Percentiles rank a stretch among this genome's conserved stretches.
phyloP scores from a whole-genome alignment of 2,113 vertebrate species.

The Rhipidura dahli region DNA sequence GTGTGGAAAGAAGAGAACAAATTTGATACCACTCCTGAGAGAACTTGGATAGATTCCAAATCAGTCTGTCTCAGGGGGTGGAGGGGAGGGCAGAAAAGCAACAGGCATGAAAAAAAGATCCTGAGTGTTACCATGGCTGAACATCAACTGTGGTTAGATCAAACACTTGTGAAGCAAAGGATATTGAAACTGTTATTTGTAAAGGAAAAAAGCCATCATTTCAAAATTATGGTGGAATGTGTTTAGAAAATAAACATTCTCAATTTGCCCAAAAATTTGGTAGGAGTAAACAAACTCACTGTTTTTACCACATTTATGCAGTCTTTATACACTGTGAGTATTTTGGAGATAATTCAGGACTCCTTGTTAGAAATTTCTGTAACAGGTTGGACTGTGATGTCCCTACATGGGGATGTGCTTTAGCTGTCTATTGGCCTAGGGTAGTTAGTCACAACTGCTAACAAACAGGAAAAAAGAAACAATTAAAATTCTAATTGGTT shows the following conservation, averaged over 20 bases:
- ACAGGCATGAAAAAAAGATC: slow-evolving; percentile 19
- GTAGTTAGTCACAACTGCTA: slow-evolving; percentile 36
- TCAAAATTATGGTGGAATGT: neutral
- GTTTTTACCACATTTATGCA: neutral
- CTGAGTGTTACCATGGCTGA: slow-evolving; percentile 25
- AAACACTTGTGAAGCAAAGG: slow-evolving; percentile 37
- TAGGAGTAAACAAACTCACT: slow-evolving; percentile 17
- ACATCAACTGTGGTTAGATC: slow-evolving; percentile 48
- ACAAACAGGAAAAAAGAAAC: slow-evolving; percentile 40
- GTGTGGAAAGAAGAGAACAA: slow-evolving; percentile 13
- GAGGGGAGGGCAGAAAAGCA: neutral
- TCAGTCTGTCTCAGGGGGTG: neutral
- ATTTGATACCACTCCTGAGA: slow-evolving; percentile 16
- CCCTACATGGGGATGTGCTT: neutral
- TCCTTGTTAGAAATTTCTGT: neutral
- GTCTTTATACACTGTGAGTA: neutral
- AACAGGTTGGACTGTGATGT: neutral
- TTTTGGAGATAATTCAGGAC: neutral
- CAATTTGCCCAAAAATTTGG: slow-evolving; percentile 13
- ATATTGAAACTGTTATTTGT: slow-evolving; percentile 17
- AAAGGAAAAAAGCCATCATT: slow-evolving; percentile 19
- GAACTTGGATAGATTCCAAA: slow-evolving; percentile 34
- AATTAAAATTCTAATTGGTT: slow-evolving; percentile 54
- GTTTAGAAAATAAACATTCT: slow-evolving; percentile 43
- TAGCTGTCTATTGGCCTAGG: neutral